Percentiles rank a stretch among this genome's conserved stretches.
Evolutionary conservation across 2,888 invertebrate species (phyloP).

Genomic region (Catocala sponsa): DNA sequence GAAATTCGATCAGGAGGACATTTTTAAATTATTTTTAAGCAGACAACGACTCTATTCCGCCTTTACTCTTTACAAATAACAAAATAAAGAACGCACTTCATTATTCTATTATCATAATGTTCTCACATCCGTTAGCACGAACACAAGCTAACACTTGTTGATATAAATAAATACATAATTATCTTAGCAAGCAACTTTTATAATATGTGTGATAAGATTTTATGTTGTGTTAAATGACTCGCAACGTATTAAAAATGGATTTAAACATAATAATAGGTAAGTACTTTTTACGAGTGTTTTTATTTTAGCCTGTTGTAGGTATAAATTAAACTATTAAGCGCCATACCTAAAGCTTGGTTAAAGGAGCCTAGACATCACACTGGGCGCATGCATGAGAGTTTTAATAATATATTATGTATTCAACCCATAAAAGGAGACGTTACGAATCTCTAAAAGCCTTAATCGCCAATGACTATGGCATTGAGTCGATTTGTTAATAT

Average conservation of each 20-base stretch:
- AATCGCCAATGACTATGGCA: too few species aligned
- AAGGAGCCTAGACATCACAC: too few species aligned
- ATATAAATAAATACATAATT: slow-evolving; percentile 6
- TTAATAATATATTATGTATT: too few species aligned
- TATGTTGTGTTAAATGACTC: neutral
- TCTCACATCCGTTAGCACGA: slow-evolving; percentile 19
- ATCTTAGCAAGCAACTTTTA: neutral
- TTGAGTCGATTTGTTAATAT: too few species aligned
- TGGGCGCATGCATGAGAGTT: too few species aligned
- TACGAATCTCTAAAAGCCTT: too few species aligned
- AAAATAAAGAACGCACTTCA: slow-evolving; percentile 36
- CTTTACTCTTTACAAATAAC: slow-evolving; percentile 26
- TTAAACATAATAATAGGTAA: neutral
- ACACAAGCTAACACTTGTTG: slow-evolving; percentile 30
- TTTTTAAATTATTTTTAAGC: neutral
- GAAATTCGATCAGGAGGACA: too few species aligned
- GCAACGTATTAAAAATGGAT: neutral
- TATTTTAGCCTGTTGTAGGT: too few species aligned
- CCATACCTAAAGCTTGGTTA: too few species aligned
- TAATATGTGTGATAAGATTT: neutral
- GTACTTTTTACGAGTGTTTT: neutral
- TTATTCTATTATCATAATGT: slow-evolving; percentile 19
- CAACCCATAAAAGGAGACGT: too few species aligned
- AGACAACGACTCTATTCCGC: slow-evolving; percentile 25
- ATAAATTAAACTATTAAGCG: too few species aligned